phyloP scores from a whole-genome alignment of 2,113 vertebrate genomes.

The Deroptyus accipitrinus region DNA sequence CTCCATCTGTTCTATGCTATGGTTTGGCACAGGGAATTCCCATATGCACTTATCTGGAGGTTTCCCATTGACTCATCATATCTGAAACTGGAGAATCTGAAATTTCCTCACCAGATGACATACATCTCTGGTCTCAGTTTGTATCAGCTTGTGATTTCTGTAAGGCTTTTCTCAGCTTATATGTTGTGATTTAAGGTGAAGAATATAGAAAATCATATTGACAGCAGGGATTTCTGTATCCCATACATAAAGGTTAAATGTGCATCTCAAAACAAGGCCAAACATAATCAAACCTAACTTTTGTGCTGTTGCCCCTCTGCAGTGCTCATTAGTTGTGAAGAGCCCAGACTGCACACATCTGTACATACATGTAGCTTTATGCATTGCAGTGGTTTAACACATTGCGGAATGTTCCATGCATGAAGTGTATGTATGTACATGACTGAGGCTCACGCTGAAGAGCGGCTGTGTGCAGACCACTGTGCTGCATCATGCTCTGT shows the following conservation, averaged over 20 bases:
- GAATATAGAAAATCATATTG: accelerated
- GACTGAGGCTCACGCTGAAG: accelerated
- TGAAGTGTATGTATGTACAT: accelerated
- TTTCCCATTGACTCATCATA: conserved; percentile 20
- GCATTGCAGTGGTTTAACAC: not conserved
- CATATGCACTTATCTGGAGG: conserved; percentile 30
- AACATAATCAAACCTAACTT: accelerated
- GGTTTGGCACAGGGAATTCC: conserved; percentile 39
- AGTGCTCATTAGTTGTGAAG: accelerated
- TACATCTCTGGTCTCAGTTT: not conserved
- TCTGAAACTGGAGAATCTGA: not conserved
- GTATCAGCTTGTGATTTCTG: not conserved
- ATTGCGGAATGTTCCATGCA: accelerated
- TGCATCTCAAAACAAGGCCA: not conserved
- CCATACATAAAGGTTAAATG: accelerated
- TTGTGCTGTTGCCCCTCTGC: accelerated
- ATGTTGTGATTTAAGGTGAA: not conserved
- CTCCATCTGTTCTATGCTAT: conserved; percentile 57
- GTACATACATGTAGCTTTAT: accelerated
- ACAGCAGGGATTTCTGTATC: not conserved
- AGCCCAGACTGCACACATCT: not conserved
- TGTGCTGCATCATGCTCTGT: not conserved
- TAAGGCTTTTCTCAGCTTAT: not conserved
- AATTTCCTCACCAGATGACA: not conserved
- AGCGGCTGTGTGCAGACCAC: not conserved